phyloP scores from a whole-genome alignment of 64 coral and sea anemone species.

The Orbicella faveolata region DNA sequence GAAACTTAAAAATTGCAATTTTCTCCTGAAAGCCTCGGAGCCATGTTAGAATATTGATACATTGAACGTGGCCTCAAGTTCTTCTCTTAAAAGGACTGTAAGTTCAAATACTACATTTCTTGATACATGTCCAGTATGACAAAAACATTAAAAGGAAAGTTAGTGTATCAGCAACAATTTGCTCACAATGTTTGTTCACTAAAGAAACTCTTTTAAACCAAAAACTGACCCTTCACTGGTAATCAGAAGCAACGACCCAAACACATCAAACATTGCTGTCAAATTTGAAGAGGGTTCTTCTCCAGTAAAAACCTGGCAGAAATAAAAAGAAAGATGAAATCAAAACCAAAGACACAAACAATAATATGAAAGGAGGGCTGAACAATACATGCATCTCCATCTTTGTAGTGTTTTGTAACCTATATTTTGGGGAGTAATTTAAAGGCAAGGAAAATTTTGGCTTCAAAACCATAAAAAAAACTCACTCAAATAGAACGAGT shows the following conservation, averaged over 20 bases:
- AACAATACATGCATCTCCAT: background rate
- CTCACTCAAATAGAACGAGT: no score
- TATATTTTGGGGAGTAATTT: no score
- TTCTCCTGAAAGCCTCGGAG: no score
- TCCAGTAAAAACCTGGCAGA: slow-evolving; percentile 33
- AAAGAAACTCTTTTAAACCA: background rate
- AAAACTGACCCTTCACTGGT: slow-evolving; percentile 29
- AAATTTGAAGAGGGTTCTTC: slow-evolving; percentile 18
- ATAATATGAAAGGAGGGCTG: background rate
- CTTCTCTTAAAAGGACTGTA: background rate
- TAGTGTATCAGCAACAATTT: background rate
- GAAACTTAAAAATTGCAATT: no score
- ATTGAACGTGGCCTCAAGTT: no score
- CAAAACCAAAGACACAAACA: background rate
- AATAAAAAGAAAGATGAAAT: background rate
- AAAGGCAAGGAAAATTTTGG: no score
- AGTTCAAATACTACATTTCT: background rate
- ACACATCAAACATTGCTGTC: slow-evolving; percentile 51
- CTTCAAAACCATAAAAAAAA: no score
- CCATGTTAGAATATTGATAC: no score
- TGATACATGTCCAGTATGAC: no score
- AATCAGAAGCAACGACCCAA: slow-evolving; percentile 28
- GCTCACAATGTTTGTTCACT: background rate
- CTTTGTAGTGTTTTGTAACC: no score
- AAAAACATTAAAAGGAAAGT: no score